These are phyloP conservation scores for Nannospalax galili DNA, from an alignment of 2,113 vertebrate genomes.

Conservation along the genomic window DNA sequence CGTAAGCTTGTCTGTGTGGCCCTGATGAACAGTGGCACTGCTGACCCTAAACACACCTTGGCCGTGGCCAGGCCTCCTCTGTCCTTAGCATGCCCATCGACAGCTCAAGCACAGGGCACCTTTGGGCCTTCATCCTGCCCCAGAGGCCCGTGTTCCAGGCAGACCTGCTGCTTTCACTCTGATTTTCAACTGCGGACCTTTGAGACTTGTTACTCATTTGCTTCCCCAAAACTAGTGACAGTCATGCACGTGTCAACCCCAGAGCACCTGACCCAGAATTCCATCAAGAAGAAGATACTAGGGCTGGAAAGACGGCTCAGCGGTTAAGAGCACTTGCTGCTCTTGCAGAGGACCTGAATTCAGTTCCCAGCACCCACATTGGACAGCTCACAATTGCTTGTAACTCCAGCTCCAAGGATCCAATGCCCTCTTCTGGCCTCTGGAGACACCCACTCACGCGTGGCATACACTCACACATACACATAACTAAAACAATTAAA, in stretches of 20 bases:
- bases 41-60: neutral
- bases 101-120: neutral
- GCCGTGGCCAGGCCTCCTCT: neutral
- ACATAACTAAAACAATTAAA: too few relatives aligned
- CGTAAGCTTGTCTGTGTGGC: neutral
- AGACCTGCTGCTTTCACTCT: neutral
- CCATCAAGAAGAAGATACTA: neutral
- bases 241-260: accelerated
- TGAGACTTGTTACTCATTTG: neutral
- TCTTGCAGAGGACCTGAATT: too few relatives aligned
- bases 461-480: too few relatives aligned
- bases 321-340: too few relatives aligned
- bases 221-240: neutral
- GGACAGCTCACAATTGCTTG: too few relatives aligned
- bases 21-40: neutral
- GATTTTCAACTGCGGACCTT: accelerated
- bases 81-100: neutral
- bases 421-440: too few relatives aligned
- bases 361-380: too few relatives aligned
- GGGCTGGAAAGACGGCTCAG: too few relatives aligned
- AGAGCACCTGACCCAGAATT: neutral
- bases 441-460: too few relatives aligned
- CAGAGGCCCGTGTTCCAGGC: neutral
- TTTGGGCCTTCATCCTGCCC: neutral
- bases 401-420: too few relatives aligned